Evolutionary conservation across 2,797 vertebrate genomes (phyloP).

Genomic region (Emys orbicularis): DNA sequence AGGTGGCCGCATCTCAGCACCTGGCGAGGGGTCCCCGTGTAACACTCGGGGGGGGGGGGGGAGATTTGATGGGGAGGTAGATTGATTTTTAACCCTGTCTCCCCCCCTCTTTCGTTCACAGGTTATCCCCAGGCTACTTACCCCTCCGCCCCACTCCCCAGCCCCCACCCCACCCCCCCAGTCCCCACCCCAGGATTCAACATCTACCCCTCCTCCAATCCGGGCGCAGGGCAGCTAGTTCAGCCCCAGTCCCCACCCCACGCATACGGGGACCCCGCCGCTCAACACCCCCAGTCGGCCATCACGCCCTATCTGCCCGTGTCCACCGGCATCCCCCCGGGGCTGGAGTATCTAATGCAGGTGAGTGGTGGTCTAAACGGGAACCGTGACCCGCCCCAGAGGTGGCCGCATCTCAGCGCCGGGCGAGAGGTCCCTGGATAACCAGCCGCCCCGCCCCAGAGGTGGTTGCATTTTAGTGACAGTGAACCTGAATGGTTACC

Average conservation of each 20-base stretch:
- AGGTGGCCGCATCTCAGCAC: no score
- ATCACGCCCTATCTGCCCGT: conserved; percentile 39
- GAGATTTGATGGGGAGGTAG: not conserved
- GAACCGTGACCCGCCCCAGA: not conserved
- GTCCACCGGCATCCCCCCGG: conserved; percentile 84
- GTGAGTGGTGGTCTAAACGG: conserved; percentile 70
- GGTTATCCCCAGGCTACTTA: conserved; percentile 42
- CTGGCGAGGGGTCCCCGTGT: no score
- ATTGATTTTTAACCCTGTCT: not conserved
- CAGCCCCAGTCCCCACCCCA: conserved; percentile 48
- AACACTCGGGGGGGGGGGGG: no score
- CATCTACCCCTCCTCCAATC: conserved; percentile 55
- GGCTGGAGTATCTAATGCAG: conserved; percentile 90
- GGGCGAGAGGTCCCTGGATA: not conserved
- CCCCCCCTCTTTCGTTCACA: not conserved
- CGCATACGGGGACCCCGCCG: not conserved
- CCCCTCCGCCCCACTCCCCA: conserved; percentile 50
- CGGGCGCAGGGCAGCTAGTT: not conserved
- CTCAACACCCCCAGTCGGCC: not conserved
- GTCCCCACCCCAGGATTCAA: conserved; percentile 83
- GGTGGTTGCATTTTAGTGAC: not conserved
- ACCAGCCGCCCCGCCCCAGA: not conserved
- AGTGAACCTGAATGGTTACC: not conserved
- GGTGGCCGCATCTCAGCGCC: not conserved
- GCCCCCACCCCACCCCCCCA: conserved; percentile 63